These are phyloP conservation scores for Agrotis ipsilon DNA, from an alignment of 2,888 invertebrate species.

Conservation along the genomic window DNA sequence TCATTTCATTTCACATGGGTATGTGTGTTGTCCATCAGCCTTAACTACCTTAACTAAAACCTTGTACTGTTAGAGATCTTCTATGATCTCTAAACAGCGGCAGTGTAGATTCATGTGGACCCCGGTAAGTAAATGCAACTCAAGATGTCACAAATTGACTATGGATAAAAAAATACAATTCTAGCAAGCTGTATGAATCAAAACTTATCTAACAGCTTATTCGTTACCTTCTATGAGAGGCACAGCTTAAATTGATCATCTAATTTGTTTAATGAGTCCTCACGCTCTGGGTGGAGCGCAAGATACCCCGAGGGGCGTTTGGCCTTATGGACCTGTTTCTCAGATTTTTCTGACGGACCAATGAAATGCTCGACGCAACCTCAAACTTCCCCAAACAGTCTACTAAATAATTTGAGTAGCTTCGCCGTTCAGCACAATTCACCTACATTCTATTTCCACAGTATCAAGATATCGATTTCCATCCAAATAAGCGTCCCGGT, in stretches of 20 bases:
- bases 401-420: constrained; percentile 15
- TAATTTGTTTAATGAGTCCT: no score
- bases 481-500: constrained; percentile 69
- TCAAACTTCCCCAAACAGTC: background rate
- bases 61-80: no score
- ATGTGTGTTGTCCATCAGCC: no score
- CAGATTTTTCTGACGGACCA: background rate
- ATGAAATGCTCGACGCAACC: constrained; percentile 1
- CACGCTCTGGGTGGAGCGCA: no score
- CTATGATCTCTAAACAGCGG: background rate
- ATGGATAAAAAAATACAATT: background rate
- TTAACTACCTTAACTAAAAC: no score
- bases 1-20: no score
- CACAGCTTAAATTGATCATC: no score
- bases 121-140: no score
- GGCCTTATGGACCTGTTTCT: no score
- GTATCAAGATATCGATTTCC: constrained; percentile 74
- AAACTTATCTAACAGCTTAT: background rate
- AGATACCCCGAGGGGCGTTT: no score
- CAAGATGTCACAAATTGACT: background rate
- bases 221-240: background rate
- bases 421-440: constrained; percentile 44
- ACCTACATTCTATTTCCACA: constrained; percentile 75
- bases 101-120: background rate
- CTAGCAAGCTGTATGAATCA: background rate